Evolutionary conservation across 2,113 vertebrate genomes (phyloP).

Genomic region (Atlantisia rogersi): DNA sequence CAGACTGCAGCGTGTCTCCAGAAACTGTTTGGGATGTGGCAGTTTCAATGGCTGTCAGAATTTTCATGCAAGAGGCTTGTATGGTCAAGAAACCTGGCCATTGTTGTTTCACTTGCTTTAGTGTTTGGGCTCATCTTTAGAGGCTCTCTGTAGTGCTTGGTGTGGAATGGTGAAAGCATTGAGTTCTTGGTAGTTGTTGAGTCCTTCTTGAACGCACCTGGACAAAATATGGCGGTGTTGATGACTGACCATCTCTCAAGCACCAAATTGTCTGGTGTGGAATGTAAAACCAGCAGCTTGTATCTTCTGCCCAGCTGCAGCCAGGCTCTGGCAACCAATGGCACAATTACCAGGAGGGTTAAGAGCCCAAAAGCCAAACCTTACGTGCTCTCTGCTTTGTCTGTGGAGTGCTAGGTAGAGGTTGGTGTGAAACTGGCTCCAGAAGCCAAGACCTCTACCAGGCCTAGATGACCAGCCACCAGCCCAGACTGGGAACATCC

Average conservation of each 20-base stretch:
- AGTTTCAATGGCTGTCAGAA: background rate
- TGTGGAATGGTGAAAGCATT: background rate
- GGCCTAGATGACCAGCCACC: background rate
- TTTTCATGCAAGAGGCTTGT: background rate
- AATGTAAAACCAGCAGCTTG: background rate
- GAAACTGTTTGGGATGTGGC: background rate
- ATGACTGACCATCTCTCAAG: background rate
- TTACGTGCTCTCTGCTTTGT: background rate
- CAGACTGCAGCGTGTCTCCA: background rate
- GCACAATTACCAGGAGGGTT: background rate
- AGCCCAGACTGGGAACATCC: background rate
- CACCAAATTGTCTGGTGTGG: background rate
- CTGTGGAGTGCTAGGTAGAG: background rate
- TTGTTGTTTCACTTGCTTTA: background rate
- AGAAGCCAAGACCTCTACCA: background rate
- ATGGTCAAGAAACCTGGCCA: accelerated
- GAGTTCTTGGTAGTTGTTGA: background rate
- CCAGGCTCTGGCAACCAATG: background rate
- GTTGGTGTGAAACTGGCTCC: background rate
- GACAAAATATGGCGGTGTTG: background rate
- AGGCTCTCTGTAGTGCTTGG: background rate
- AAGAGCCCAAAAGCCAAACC: background rate
- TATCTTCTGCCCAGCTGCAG: background rate
- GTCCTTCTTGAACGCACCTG: background rate
- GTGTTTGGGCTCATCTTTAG: background rate